Percentiles rank a stretch among this genome's conserved stretches.
Evolutionary conservation across 2,888 invertebrate species (phyloP).

Genomic region (Oxytorus armatus): DNA sequence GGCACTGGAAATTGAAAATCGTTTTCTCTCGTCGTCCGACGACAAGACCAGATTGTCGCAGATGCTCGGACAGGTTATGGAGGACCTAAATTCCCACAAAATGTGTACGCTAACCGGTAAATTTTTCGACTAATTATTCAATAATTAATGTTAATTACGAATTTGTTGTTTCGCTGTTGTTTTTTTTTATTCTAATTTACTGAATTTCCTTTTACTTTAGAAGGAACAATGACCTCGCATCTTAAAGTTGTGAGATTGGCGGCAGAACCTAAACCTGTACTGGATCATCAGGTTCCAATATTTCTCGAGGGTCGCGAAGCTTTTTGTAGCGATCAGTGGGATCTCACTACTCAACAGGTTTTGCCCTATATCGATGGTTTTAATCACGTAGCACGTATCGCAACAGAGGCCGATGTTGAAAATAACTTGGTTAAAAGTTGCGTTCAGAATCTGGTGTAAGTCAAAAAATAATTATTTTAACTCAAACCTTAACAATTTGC

Average conservation of each 20-base stretch:
- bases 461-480: constrained; percentile 42
- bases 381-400: constrained; percentile 95
- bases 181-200: constrained; percentile 80
- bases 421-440: constrained; percentile 97
- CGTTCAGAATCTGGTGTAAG: constrained; percentile 95
- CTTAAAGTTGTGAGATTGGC: constrained; percentile 94
- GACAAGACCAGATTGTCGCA: constrained; percentile 90
- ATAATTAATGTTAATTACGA: background rate
- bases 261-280: constrained; percentile 92
- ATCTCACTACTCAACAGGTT: constrained; percentile 96
- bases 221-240: constrained; percentile 95
- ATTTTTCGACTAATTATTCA: constrained; percentile 21
- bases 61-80: constrained; percentile 91
- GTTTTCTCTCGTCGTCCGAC: constrained; percentile 92
- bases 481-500: too few species aligned
- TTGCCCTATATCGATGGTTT: constrained; percentile 96
- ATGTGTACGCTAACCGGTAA: constrained; percentile 90
- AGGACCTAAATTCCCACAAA: constrained; percentile 92
- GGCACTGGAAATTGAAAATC: constrained; percentile 94
- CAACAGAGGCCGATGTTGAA: constrained; percentile 95
- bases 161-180: background rate
- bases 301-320: constrained; percentile 89
- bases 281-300: constrained; percentile 96
- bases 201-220: constrained; percentile 82
- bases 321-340: constrained; percentile 92